Conservation (phyloP, 2,888 invertebrate genomes). For the Drosophila niveifrons region DNA sequence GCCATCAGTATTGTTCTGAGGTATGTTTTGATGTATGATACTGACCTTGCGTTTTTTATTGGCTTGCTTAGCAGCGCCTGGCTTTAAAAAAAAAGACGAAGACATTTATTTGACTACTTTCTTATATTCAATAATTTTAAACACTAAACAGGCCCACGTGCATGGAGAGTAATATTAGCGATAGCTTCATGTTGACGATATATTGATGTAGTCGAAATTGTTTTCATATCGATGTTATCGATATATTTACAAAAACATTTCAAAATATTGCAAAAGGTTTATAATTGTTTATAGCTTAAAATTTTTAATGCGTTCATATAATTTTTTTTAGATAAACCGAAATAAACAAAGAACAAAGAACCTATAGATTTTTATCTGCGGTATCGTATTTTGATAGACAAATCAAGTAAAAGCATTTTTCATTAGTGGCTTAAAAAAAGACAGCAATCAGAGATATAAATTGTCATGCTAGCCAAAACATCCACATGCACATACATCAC, state of each 20-base stretch:
- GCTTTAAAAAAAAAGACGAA: slow-evolving; percentile 88
- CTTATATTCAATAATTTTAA: slow-evolving; percentile 24
- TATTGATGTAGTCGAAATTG: not conserved
- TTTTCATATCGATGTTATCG: not conserved
- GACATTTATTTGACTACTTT: slow-evolving; percentile 64
- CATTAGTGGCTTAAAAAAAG: slow-evolving; percentile 15
- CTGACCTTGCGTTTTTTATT: slow-evolving; percentile 87
- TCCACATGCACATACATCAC: no score
- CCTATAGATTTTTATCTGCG: no score
- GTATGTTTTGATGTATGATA: no score
- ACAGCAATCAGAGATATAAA: no score
- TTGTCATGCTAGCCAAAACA: not conserved
- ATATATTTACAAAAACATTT: no score
- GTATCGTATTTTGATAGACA: no score
- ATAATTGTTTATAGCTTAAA: no score
- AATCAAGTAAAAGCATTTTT: not conserved
- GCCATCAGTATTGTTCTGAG: not conserved
- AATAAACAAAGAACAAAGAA: no score
- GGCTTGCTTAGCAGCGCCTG: slow-evolving; percentile 86
- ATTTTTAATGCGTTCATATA: no score
- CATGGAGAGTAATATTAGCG: slow-evolving; percentile 22
- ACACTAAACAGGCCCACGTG: slow-evolving; percentile 54
- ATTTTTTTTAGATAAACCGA: no score
- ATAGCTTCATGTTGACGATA: not conserved
- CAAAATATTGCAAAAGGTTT: no score